These are phyloP conservation scores for Sardinella longiceps DNA, from an alignment of 2,797 vertebrate species.

Conservation along the genomic window DNA sequence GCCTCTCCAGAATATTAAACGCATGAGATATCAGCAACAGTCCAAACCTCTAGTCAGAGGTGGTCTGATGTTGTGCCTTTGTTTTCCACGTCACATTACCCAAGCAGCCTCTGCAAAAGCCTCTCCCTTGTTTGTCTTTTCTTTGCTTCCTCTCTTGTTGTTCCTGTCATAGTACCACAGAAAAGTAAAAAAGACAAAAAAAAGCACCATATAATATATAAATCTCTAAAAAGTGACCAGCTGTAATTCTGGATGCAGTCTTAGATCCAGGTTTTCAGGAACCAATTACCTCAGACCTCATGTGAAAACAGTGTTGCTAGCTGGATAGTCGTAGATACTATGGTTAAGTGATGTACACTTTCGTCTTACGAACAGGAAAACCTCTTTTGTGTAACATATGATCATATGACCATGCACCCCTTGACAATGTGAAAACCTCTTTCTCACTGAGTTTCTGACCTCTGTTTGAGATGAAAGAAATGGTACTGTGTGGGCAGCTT, in stretches of 20 bases:
- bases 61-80: constrained; percentile 82
- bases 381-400: constrained; percentile 68
- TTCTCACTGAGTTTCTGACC: constrained; percentile 56
- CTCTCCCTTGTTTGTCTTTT: constrained; percentile 36
- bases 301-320: constrained; percentile 78
- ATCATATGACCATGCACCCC: constrained; percentile 66
- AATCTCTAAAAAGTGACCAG: constrained; percentile 64
- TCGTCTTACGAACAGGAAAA: constrained; percentile 63
- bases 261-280: constrained; percentile 83
- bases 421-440: constrained; percentile 71
- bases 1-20: constrained; percentile 34
- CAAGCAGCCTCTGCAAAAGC: constrained; percentile 81
- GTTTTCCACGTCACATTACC: constrained; percentile 61
- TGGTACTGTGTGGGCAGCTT: constrained; percentile 66
- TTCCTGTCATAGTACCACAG: constrained; percentile 60
- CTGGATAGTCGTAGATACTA: constrained; percentile 54
- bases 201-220: constrained; percentile 50
- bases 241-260: constrained; percentile 76
- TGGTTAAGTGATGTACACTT: constrained; percentile 43
- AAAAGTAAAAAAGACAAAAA: constrained; percentile 43
- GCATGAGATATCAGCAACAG: constrained; percentile 43
- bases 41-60: constrained; percentile 52
- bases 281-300: constrained; percentile 88
- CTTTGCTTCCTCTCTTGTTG: constrained; percentile 37
- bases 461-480: constrained; percentile 56